phyloP scores from a whole-genome alignment of 1,140 invertebrate species.

The Lutraria rhynchaena region DNA sequence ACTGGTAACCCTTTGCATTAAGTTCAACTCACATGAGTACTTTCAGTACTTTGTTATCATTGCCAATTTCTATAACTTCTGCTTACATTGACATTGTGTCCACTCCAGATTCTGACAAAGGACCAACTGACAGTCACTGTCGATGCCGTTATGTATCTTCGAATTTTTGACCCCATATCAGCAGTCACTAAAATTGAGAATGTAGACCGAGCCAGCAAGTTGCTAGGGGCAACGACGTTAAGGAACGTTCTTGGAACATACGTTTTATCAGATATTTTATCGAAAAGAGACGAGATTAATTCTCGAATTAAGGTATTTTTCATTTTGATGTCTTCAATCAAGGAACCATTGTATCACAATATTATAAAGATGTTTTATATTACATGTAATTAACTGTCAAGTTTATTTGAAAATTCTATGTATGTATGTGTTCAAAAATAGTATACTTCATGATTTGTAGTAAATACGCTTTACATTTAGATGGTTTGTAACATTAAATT shows the following conservation, averaged over 20 bases:
- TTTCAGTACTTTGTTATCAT: too few species aligned
- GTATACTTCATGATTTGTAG: not conserved
- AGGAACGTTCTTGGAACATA: slow-evolving; percentile 43
- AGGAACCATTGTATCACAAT: not conserved
- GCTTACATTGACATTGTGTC: too few species aligned
- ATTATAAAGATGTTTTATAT: not conserved
- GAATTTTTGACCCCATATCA: slow-evolving; percentile 26
- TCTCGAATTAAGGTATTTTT: slow-evolving; percentile 29
- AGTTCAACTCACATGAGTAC: too few species aligned
- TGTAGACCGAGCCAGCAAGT: slow-evolving; percentile 3
- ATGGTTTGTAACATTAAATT: not conserved
- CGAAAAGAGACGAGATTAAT: slow-evolving; percentile 40
- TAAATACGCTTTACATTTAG: not conserved
- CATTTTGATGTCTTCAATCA: not conserved
- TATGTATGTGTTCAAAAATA: not conserved
- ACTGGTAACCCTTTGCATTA: too few species aligned
- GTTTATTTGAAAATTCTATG: not conserved
- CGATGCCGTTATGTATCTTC: slow-evolving; percentile 39
- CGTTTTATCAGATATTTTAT: slow-evolving; percentile 34
- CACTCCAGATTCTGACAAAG: slow-evolving; percentile 41
- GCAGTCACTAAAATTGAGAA: slow-evolving; percentile 31
- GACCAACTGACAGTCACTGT: slow-evolving; percentile 41
- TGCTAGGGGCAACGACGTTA: slow-evolving; percentile 48
- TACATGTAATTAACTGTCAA: not conserved
- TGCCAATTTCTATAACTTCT: too few species aligned